A percentile compares a stretch with the other conserved stretches of the same genome.
Conservation (phyloP, 2,797 vertebrate species). For the Acipenser transmontanus region DNA sequence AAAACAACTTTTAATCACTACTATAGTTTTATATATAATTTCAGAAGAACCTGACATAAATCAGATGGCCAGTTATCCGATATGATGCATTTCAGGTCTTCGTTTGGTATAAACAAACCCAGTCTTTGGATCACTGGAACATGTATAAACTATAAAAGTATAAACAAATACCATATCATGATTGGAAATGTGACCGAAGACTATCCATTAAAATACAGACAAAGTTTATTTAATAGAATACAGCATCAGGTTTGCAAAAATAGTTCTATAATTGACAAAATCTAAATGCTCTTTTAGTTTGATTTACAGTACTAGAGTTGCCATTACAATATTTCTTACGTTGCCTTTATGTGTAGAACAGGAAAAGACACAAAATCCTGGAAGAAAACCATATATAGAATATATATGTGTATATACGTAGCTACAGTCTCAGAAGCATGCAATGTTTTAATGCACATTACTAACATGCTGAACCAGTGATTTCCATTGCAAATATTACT, state of each 20-base stretch:
- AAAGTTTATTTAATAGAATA: slow-evolving; percentile 52
- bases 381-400: slow-evolving; percentile 14
- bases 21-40: no score
- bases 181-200: neutral
- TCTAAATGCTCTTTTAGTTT: slow-evolving; percentile 43
- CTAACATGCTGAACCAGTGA: slow-evolving; percentile 22
- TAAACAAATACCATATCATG: neutral
- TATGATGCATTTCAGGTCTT: no score
- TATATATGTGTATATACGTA: slow-evolving; percentile 11
- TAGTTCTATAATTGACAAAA: slow-evolving; percentile 60
- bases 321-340: slow-evolving; percentile 28
- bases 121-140: no score
- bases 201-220: slow-evolving; percentile 56
- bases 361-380: slow-evolving; percentile 8
- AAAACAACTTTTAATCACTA: no score
- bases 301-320: slow-evolving; percentile 42
- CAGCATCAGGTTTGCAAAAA: slow-evolving; percentile 56
- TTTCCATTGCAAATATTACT: slow-evolving; percentile 16
- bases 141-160: no score
- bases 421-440: slow-evolving; percentile 16
- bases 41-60: no score
- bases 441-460: slow-evolving; percentile 11
- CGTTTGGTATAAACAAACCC: no score
- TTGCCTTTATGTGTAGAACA: slow-evolving; percentile 16
- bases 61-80: no score